These are phyloP conservation scores for Drosophila macrospina DNA, from an alignment of 2,888 invertebrate species.

Conservation along the genomic window DNA sequence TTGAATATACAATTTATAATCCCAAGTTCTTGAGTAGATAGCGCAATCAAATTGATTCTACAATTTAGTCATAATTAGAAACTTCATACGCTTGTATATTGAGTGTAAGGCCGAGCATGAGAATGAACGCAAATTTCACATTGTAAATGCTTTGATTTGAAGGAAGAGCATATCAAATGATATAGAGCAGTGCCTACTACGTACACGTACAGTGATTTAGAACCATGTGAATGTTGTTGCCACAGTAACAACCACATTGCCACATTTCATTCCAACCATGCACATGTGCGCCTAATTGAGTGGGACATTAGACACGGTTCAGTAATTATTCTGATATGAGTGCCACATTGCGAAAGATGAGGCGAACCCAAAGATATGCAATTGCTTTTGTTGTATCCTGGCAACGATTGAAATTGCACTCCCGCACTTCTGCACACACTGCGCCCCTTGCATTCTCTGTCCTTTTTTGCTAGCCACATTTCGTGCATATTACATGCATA, in stretches of 20 bases:
- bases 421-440: background rate
- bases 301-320: conserved; percentile 41
- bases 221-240: conserved; percentile 7
- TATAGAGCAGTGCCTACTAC: background rate
- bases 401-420: conserved; percentile 20
- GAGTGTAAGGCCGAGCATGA: background rate
- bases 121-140: background rate
- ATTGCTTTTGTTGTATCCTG: conserved; percentile 21
- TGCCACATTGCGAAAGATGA: conserved; percentile 7
- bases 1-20: too few species aligned
- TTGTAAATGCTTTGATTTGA: conserved; percentile 4
- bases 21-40: too few species aligned
- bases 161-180: conserved; percentile 15
- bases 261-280: conserved; percentile 1
- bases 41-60: too few species aligned
- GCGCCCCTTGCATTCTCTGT: background rate
- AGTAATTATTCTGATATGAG: conserved; percentile 35
- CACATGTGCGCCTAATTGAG: conserved; percentile 46
- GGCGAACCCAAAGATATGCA: conserved; percentile 20
- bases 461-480: background rate
- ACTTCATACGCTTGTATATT: background rate
- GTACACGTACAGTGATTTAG: background rate
- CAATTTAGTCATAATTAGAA: background rate
- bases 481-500: conserved; percentile 3
- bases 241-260: conserved; percentile 11